Conservation (phyloP, 2,797 vertebrate genomes). For the Syndactyla subalaris region DNA sequence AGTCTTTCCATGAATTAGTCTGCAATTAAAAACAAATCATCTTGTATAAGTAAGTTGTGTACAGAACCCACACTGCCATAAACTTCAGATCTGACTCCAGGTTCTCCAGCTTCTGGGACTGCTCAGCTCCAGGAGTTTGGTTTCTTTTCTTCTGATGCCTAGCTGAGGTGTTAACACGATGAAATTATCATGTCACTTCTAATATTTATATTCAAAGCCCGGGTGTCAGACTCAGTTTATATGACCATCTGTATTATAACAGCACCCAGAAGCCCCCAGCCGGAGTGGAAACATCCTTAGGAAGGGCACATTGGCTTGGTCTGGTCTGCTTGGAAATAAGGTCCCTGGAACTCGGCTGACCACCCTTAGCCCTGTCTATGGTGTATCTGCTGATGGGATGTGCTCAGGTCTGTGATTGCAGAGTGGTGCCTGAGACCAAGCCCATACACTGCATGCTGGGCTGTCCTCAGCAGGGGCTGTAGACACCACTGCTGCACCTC, state of each 20-base stretch:
- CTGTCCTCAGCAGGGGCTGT: background rate
- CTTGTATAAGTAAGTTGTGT: background rate
- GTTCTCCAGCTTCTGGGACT: background rate
- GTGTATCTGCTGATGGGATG: background rate
- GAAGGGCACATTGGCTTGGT: rapidly evolving
- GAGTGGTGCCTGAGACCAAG: background rate
- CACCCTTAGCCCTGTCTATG: rapidly evolving
- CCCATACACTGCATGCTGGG: rapidly evolving
- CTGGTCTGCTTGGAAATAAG: background rate
- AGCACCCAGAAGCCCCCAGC: background rate
- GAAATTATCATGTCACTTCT: background rate
- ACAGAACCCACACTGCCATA: background rate
- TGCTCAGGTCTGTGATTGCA: background rate
- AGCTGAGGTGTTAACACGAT: background rate
- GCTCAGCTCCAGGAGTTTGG: background rate
- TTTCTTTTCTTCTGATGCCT: background rate
- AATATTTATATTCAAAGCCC: background rate
- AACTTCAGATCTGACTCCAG: conserved; percentile 23
- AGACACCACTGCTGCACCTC: background rate
- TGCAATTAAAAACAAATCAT: conserved; percentile 39
- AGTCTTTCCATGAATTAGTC: conserved; percentile 23
- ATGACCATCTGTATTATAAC: background rate
- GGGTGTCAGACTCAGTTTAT: background rate
- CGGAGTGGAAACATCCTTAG: background rate
- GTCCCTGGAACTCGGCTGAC: background rate